Evolutionary conservation across 2,113 vertebrate genomes (phyloP).

Genomic region (Sardina pilchardus): DNA sequence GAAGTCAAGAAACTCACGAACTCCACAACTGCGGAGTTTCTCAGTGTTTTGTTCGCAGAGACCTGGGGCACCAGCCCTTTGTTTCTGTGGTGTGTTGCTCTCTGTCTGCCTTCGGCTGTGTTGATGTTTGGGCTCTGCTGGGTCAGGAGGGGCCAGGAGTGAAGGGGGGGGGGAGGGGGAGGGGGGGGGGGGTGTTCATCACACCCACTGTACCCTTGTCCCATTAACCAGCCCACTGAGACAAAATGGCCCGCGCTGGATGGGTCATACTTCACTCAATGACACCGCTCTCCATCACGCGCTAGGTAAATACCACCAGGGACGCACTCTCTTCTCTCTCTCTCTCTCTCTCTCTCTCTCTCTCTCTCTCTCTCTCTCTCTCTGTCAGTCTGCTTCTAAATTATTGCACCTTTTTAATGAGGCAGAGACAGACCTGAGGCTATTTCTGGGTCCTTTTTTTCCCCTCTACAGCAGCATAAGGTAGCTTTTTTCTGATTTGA

Average conservation of each 20-base stretch:
- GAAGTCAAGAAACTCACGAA: background rate
- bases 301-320: constrained; percentile 14
- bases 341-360: background rate
- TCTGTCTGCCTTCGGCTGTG: background rate
- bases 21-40: background rate
- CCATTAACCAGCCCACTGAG: constrained; percentile 20
- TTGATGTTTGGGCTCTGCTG: background rate
- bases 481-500: background rate
- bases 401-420: background rate
- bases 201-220: background rate
- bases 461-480: background rate
- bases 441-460: background rate
- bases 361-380: background rate
- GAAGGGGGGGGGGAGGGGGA: background rate
- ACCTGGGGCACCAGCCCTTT: background rate
- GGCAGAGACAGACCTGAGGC: background rate
- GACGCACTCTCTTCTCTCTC: background rate
- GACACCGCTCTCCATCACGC: constrained; percentile 20
- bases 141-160: background rate
- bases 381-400: background rate
- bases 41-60: background rate
- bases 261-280: constrained; percentile 24
- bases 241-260: constrained; percentile 2
- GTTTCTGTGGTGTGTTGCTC: background rate
- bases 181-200: background rate